phyloP scores from a whole-genome alignment of 2,797 vertebrate genomes.

The Acropternis orthonyx region DNA sequence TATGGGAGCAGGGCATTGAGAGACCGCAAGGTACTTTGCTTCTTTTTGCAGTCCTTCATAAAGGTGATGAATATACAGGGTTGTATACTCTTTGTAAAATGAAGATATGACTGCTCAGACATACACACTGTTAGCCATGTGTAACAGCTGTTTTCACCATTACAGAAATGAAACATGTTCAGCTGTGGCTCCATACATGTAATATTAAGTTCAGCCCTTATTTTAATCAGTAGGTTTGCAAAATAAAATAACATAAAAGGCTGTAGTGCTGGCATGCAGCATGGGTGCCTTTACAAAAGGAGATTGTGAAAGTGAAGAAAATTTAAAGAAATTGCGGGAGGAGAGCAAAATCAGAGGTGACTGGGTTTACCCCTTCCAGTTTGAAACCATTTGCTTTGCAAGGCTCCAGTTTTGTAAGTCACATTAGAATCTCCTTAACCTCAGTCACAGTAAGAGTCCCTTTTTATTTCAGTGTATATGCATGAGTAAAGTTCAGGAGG shows the following conservation, averaged over 20 bases:
- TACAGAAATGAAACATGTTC: background rate
- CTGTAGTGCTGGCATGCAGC: background rate
- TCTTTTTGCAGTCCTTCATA: background rate
- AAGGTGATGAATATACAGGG: background rate
- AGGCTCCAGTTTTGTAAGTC: background rate
- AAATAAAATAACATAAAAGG: background rate
- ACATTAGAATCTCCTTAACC: background rate
- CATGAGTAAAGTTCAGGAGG: background rate
- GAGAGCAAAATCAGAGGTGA: background rate
- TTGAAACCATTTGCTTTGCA: background rate
- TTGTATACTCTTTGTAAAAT: background rate
- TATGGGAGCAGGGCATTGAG: background rate
- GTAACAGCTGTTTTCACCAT: background rate
- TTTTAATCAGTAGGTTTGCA: background rate
- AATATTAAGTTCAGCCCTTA: background rate
- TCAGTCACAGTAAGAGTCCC: background rate
- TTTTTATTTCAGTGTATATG: background rate
- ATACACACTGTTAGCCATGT: too few relatives aligned
- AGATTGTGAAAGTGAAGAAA: background rate
- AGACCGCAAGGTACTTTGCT: background rate
- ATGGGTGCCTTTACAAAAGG: background rate
- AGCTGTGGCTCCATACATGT: background rate
- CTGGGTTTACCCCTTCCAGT: background rate
- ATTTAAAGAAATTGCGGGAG: background rate
- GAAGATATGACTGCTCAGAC: background rate